Conservation (phyloP, 2,797 vertebrate genomes). For the Esox masquinongy region DNA sequence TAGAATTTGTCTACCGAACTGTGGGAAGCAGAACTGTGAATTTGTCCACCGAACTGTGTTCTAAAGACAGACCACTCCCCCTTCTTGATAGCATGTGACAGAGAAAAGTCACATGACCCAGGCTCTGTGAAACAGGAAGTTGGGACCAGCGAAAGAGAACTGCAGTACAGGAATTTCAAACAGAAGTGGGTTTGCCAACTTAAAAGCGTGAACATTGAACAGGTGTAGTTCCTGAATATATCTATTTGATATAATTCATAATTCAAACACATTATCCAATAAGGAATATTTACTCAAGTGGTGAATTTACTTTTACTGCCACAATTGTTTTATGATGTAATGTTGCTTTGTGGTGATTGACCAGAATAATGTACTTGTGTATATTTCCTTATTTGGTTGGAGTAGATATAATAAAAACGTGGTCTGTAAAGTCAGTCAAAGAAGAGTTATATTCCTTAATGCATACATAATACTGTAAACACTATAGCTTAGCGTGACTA, state of each 20-base stretch:
- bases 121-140: neutral
- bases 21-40: neutral
- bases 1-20: neutral
- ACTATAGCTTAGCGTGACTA: no score
- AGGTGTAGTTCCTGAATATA: neutral
- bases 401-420: no score
- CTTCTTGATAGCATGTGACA: conserved; percentile 29
- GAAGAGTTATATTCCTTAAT: no score
- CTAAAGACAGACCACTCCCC: conserved; percentile 7
- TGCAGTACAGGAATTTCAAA: neutral
- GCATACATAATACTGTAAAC: no score
- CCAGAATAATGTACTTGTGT: neutral
- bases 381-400: no score
- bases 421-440: no score
- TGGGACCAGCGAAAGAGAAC: neutral
- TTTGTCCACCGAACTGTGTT: neutral
- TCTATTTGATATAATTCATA: neutral
- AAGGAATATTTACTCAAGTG: neutral
- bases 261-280: neutral
- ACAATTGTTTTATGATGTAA: neutral
- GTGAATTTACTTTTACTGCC: neutral
- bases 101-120: conserved; percentile 28
- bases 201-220: neutral
- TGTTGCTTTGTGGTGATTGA: neutral
- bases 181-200: neutral